phyloP scores from a whole-genome alignment of 1,140 invertebrate genomes.

The Cydia amplana region DNA sequence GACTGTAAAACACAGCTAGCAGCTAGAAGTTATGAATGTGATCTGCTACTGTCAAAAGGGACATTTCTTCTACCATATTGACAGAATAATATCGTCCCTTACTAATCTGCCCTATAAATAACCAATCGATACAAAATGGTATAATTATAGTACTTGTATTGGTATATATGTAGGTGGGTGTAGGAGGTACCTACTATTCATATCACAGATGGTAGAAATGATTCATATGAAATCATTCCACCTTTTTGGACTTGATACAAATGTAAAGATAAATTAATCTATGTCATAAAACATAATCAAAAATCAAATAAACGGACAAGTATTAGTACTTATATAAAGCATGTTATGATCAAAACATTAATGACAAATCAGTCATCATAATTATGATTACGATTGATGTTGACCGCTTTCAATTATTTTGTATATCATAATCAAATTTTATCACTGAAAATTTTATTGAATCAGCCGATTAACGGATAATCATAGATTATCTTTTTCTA shows the following conservation, averaged over 20 bases:
- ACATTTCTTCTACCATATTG: no score
- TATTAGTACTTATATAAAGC: not conserved
- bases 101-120: no score
- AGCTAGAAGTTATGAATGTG: no score
- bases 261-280: constrained; percentile 16
- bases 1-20: no score
- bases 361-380: not conserved
- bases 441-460: not conserved
- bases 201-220: no score
- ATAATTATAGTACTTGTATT: no score
- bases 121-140: no score
- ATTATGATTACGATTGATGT: not conserved
- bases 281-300: not conserved
- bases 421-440: not conserved
- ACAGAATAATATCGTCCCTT: no score
- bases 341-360: not conserved
- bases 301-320: constrained; percentile 5
- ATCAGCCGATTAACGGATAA: not conserved
- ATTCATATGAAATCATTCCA: not conserved
- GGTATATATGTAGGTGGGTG: no score
- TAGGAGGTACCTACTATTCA: no score
- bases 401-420: constrained; percentile 2
- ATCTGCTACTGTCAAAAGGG: no score
- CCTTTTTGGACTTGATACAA: not conserved
- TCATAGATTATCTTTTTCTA: not conserved